Evolutionary conservation across 2,888 invertebrate genomes (phyloP).

Genomic region (Yponomeuta malinellus): DNA sequence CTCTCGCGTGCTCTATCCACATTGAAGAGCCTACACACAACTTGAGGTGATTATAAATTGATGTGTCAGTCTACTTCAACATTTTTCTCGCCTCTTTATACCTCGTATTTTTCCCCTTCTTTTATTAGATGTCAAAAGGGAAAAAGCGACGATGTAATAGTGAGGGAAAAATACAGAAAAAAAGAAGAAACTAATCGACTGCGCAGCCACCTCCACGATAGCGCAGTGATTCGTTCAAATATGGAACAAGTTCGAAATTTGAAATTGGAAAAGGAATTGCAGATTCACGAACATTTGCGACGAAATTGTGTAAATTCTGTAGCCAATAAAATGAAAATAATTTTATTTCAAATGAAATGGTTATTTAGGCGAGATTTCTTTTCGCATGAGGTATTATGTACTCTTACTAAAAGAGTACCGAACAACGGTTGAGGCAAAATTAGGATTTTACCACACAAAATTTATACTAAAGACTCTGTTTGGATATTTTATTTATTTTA

Average conservation of each 20-base stretch:
- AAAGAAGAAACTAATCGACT: conserved; percentile 26
- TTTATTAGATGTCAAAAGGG: background rate
- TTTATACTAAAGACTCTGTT: no score
- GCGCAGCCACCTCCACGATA: conserved; percentile 31
- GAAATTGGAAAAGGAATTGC: conserved; percentile 63
- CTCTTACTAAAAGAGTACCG: no score
- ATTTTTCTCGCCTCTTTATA: background rate
- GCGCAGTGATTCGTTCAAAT: conserved; percentile 47
- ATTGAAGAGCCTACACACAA: no score
- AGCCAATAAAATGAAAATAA: conserved; percentile 42
- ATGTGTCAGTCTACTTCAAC: background rate
- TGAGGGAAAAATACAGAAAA: background rate
- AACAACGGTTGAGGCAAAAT: no score
- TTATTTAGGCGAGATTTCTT: background rate
- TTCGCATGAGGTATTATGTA: no score
- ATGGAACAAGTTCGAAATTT: conserved; percentile 43
- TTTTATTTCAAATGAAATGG: no score
- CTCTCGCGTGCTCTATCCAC: no score
- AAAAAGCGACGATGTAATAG: background rate
- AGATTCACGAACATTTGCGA: conserved; percentile 22
- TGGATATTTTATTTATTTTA: no score
- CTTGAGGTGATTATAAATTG: background rate
- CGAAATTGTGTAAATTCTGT: conserved; percentile 55
- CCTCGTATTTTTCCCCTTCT: background rate
- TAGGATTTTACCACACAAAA: no score